A percentile compares a stretch with the other conserved stretches of the same genome.
phyloP scores from a whole-genome alignment of 2,888 invertebrate genomes.

The Slavum lentiscoides region DNA sequence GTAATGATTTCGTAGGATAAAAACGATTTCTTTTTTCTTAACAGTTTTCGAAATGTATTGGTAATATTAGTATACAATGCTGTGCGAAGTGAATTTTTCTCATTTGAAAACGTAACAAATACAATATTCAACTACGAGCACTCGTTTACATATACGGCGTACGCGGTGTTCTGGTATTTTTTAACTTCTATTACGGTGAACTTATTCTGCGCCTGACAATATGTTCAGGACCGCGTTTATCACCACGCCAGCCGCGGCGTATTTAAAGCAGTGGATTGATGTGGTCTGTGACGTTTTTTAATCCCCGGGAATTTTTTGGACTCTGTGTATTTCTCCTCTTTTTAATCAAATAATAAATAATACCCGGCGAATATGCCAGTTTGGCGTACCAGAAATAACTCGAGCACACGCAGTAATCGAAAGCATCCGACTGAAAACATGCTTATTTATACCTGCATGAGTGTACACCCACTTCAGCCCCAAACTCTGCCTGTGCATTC shows the following conservation, averaged over 20 bases:
- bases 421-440: slow-evolving; percentile 46
- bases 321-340: slow-evolving; percentile 21
- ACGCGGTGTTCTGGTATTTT: slow-evolving; percentile 8
- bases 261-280: slow-evolving; percentile 22
- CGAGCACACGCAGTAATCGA: slow-evolving; percentile 45
- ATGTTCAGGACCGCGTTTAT: neutral
- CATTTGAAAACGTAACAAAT: neutral
- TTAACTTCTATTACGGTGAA: slow-evolving; percentile 18
- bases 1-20: too few species aligned
- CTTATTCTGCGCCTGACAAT: slow-evolving; percentile 11
- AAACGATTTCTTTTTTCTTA: neutral
- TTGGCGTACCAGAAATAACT: slow-evolving; percentile 46
- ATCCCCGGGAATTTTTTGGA: slow-evolving; percentile 18
- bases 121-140: neutral
- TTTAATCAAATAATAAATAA: slow-evolving; percentile 51
- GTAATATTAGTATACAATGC: too few species aligned
- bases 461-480: neutral
- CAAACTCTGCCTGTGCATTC: slow-evolving; percentile 21
- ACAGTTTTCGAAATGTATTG: neutral
- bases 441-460: slow-evolving; percentile 48
- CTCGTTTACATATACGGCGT: neutral
- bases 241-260: neutral
- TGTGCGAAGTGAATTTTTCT: neutral
- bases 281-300: slow-evolving; percentile 40
- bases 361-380: slow-evolving; percentile 15